Evolutionary conservation across 2,888 invertebrate genomes (phyloP).

Genomic region (Mylabris sibirica): DNA sequence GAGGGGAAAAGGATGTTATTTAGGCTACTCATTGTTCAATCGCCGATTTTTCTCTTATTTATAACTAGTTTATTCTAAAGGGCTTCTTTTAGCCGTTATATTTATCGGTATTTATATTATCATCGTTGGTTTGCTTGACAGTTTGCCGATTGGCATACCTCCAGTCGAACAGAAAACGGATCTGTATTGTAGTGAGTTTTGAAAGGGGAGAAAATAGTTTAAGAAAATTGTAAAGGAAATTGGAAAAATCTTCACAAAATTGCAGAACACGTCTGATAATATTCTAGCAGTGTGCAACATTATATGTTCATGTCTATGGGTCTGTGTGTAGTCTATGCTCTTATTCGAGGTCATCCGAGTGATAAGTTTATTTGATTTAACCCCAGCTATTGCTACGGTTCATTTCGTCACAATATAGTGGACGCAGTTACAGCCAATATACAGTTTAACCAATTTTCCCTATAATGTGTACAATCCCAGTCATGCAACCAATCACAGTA

Average conservation of each 20-base stretch:
- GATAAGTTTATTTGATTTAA: conserved; percentile 54
- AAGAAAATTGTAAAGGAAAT: conserved; percentile 53
- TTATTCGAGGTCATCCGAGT: conserved; percentile 40
- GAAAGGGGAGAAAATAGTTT: conserved; percentile 42
- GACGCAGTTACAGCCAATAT: conserved; percentile 26
- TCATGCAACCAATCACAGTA: neutral
- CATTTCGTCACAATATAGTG: conserved; percentile 36
- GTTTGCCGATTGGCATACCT: conserved; percentile 38
- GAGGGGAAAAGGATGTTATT: too few species aligned
- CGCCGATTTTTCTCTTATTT: too few species aligned
- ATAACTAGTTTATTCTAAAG: too few species aligned
- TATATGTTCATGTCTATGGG: neutral
- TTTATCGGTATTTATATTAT: conserved; percentile 42
- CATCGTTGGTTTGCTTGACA: conserved; percentile 46
- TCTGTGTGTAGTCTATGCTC: too few species aligned
- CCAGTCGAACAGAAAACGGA: conserved; percentile 37
- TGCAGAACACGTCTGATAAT: conserved; percentile 48
- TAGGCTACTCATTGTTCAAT: too few species aligned
- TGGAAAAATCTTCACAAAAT: conserved; percentile 56
- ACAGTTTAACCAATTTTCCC: conserved; percentile 30
- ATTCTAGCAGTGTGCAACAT: conserved; percentile 51
- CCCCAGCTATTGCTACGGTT: conserved; percentile 33
- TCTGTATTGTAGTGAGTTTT: conserved; percentile 38
- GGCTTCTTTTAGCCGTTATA: conserved; percentile 22
- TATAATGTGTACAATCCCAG: conserved; percentile 28